Evolutionary conservation across 2,113 vertebrate genomes (phyloP), one percentile per base, ranked within the genome.

Genomic region (Smithornis capensis): DNA sequence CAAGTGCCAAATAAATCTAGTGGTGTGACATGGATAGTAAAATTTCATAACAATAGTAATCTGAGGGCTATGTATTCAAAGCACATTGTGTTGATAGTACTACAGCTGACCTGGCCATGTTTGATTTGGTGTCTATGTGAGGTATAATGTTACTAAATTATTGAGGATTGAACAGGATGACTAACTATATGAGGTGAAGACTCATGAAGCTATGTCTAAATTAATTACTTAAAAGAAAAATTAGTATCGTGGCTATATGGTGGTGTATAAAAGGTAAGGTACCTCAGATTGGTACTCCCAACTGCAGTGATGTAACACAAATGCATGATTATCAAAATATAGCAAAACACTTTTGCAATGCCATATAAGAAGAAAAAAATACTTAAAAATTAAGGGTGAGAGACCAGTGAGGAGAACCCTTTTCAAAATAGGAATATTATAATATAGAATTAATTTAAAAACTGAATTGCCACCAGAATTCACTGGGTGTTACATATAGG

Each of bases 1-100:
- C 96, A 95, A 97, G 93, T 97, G 96, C 97, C 95, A 96, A 97
- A 97, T 98, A 97, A 98, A 97, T 97, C 94, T 89, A 91, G 71
- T 96, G 83, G 87, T 96, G 84, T 87, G 94, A 97, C 97, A 97
- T 40, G 94, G 90, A 95, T 97, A 98, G 97, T 97, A 97, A 97
- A 97, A 96, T 95, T 97, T 96, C 95, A 92, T 97, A 98, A 97
- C 96, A 98, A 97, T 96, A 95, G 93, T 97, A 97, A 91, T 95
- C 80, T 91, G 73, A 94, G 74, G 84, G 42, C 74, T 95, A 56
- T 93, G 79, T 92, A 97, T 97, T 94, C 76, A 68, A 91, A 91
- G 95, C 77, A 80, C 92, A 83, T 83, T 94, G 60, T 96, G 44
- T 82, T 87, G 65, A 60, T 67, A 89, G 31, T 68, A 27, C 40